A percentile compares a stretch with the other conserved stretches of the same genome.
phyloP scores from a whole-genome alignment of 1,140 invertebrate species.

The Ceratina calcarata region DNA sequence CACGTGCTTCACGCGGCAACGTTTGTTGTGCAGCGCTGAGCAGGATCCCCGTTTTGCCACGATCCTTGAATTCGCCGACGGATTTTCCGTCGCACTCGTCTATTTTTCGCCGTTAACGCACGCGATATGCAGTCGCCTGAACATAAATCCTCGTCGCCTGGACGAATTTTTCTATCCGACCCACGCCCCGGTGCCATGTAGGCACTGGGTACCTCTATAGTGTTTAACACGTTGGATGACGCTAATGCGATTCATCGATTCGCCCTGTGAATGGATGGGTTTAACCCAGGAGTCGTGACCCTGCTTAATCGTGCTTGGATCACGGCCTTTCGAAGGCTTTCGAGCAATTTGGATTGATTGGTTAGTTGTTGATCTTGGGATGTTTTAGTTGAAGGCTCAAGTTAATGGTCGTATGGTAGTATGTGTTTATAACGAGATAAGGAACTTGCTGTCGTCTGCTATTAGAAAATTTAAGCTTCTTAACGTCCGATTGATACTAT shows the following conservation, averaged over 20 bases:
- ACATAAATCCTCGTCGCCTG: constrained; percentile 17
- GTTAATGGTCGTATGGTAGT: no score
- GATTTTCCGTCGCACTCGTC: constrained; percentile 16
- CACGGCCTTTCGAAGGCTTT: neutral
- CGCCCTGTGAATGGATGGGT: no score
- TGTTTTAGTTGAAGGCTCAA: no score
- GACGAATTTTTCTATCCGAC: constrained; percentile 27
- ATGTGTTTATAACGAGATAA: no score
- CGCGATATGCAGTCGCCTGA: constrained; percentile 21
- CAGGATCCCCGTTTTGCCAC: neutral
- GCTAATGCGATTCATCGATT: neutral
- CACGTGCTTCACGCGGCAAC: constrained; percentile 21
- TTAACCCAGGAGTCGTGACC: neutral
- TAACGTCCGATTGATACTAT: no score
- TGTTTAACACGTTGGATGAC: constrained; percentile 1
- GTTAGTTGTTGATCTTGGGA: neutral
- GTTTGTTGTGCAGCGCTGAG: neutral
- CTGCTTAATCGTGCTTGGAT: neutral
- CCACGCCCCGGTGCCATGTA: no score
- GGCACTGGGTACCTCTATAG: neutral
- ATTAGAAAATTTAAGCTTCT: no score
- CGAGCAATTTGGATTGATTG: neutral
- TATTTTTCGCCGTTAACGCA: constrained; percentile 31
- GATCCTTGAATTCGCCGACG: constrained; percentile 23
- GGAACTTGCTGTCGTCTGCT: no score